Conservation (phyloP, 2,797 vertebrate genomes). For the Phalanger gymnotis region DNA sequence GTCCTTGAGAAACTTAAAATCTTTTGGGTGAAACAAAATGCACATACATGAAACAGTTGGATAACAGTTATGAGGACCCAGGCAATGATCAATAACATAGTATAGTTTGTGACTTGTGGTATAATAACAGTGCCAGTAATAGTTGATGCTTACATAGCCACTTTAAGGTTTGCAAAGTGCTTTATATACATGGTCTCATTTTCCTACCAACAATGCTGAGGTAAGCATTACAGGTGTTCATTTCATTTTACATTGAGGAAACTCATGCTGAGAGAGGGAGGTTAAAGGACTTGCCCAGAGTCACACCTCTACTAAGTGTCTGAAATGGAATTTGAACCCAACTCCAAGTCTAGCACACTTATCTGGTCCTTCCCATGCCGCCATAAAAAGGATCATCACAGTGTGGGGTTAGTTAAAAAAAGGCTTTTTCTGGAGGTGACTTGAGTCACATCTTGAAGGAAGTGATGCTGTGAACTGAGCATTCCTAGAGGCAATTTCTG, state of each 20-base stretch:
- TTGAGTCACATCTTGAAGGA: conserved; percentile 28
- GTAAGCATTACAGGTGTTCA: background rate
- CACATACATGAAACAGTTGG: background rate
- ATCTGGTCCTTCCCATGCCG: background rate
- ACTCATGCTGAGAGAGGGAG: background rate
- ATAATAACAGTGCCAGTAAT: background rate
- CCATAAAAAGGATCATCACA: background rate
- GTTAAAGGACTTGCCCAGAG: background rate
- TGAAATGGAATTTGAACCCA: background rate
- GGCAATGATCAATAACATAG: background rate
- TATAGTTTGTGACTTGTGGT: background rate
- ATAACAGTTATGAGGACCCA: background rate
- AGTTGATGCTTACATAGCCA: background rate
- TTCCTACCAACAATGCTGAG: background rate
- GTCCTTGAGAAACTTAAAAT: background rate
- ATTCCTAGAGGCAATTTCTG: conserved; percentile 2
- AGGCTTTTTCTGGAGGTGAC: conserved; percentile 45
- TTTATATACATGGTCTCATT: background rate
- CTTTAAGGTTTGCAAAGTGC: background rate
- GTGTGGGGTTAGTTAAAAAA: conserved; percentile 34
- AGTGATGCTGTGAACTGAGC: background rate
- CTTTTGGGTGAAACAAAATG: background rate
- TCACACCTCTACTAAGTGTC: background rate
- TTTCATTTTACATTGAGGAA: background rate
- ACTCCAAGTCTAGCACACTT: background rate